A percentile compares a stretch with the other conserved stretches of the same genome.
These are phyloP conservation scores for Montipora sp. DNA, from an alignment of 64 coral and sea anemone genomes.

Conservation along the genomic window DNA sequence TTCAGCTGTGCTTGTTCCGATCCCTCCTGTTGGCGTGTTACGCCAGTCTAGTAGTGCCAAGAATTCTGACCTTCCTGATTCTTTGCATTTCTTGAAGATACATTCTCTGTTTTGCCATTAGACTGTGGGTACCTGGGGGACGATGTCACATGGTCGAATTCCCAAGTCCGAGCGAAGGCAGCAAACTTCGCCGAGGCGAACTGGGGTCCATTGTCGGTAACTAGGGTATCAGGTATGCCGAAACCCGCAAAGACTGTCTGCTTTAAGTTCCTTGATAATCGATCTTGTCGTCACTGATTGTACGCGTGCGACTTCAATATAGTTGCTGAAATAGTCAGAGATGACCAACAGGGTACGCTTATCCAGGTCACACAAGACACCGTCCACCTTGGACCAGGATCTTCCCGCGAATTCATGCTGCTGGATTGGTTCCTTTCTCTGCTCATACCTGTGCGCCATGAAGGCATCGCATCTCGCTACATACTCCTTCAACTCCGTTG, in stretches of 20 bases:
- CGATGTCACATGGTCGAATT: constrained; percentile 23
- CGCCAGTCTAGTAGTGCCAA: constrained; percentile 27
- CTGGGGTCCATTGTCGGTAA: constrained; percentile 51
- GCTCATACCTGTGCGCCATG: no score
- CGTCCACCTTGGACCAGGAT: no score
- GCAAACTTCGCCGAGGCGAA: constrained; percentile 29
- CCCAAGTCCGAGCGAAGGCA: constrained; percentile 37
- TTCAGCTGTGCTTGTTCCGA: constrained; percentile 55
- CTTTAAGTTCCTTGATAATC: constrained; percentile 58
- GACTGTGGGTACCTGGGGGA: background rate
- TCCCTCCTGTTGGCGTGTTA: constrained; percentile 29
- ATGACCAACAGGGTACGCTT: no score
- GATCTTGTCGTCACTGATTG: constrained; percentile 5
- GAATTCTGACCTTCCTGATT: background rate
- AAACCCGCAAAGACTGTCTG: background rate
- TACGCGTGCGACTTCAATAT: constrained; percentile 34
- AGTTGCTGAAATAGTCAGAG: constrained; percentile 51
- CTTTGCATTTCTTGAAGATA: no score
- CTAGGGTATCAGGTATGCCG: constrained; percentile 47
- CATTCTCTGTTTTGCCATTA: constrained; percentile 10
- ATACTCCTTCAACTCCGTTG: no score
- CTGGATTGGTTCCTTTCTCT: no score
- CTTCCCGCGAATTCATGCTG: no score
- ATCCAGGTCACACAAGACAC: no score
- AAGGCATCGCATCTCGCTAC: no score